phyloP scores from a whole-genome alignment of 1,140 invertebrate species.

The Drosophila quadrilineata region DNA sequence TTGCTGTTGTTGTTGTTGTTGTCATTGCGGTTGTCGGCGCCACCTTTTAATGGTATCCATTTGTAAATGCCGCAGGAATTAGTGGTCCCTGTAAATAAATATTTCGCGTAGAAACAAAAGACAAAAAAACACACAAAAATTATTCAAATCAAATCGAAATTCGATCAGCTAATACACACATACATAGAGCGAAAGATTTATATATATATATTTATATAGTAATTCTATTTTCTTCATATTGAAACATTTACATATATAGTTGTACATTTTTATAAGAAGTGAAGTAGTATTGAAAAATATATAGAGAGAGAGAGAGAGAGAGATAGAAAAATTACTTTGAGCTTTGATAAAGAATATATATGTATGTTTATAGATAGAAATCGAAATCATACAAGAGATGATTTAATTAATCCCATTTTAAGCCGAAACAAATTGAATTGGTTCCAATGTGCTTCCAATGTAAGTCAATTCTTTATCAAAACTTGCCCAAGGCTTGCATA shows the following conservation, averaged over 20 bases:
- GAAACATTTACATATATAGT: no score
- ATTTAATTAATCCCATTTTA: slow-evolving; percentile 1
- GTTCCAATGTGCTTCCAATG: not conserved
- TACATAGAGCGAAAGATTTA: slow-evolving; percentile 47
- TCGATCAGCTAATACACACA: slow-evolving; percentile 61
- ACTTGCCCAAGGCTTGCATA: slow-evolving; percentile 10
- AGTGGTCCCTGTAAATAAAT: slow-evolving; percentile 88
- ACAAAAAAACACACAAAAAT: slow-evolving; percentile 75
- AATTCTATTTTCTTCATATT: no score
- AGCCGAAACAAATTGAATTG: slow-evolving; percentile 13
- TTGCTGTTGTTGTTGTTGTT: slow-evolving; percentile 55
- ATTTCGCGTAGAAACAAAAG: slow-evolving; percentile 66
- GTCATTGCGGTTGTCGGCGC: slow-evolving; percentile 73
- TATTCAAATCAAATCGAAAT: slow-evolving; percentile 68
- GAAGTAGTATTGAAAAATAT: slow-evolving; percentile 53
- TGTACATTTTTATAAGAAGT: slow-evolving; percentile 43
- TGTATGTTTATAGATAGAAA: not conserved
- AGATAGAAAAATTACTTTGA: slow-evolving; percentile 44
- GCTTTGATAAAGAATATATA: slow-evolving; percentile 3
- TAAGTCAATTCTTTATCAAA: slow-evolving; percentile 21
- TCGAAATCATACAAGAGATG: not conserved
- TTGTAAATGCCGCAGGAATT: slow-evolving; percentile 96
- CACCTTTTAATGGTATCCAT: slow-evolving; percentile 93
- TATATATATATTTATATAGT: slow-evolving; percentile 37
- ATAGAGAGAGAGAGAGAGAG: no score